These are phyloP conservation scores for Cloeon dipterum DNA, from an alignment of 2,888 invertebrate species.

Conservation along the genomic window DNA sequence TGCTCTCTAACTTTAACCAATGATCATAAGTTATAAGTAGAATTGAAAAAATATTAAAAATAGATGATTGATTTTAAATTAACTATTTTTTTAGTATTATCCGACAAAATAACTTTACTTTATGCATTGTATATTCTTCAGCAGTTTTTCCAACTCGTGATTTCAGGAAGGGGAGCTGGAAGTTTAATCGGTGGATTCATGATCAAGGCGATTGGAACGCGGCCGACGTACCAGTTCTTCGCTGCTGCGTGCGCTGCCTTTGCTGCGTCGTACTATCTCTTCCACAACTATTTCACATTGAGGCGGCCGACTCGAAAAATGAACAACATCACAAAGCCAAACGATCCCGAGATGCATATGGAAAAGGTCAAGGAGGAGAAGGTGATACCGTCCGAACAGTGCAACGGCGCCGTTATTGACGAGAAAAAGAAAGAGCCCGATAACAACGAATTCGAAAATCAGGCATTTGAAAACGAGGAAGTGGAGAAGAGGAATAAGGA, in stretches of 20 bases:
- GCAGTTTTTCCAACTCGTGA: too few relatives aligned
- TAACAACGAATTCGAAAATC: conserved; percentile 10
- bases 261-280: conserved; percentile 40
- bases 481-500: conserved; percentile 8
- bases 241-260: conserved; percentile 34
- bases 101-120: too few relatives aligned
- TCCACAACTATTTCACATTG: conserved; percentile 39
- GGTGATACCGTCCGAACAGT: conserved; percentile 4
- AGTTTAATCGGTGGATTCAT: conserved; percentile 52
- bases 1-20: too few relatives aligned
- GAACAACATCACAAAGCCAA: conserved; percentile 27
- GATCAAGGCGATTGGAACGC: conserved; percentile 45
- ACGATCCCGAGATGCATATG: conserved; percentile 9
- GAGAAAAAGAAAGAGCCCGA: too few relatives aligned
- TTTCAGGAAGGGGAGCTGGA: conserved; percentile 44
- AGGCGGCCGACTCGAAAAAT: conserved; percentile 26
- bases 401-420: too few relatives aligned
- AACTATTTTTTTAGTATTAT: too few relatives aligned
- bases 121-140: too few relatives aligned
- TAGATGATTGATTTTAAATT: too few relatives aligned
- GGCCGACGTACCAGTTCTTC: conserved; percentile 48
- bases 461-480: conserved; percentile 9
- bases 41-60: too few relatives aligned
- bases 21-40: too few relatives aligned
- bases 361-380: conserved; percentile 11